Evolutionary conservation across 1,140 invertebrate genomes (phyloP).

Genomic region (Drosophila kohkoa): DNA sequence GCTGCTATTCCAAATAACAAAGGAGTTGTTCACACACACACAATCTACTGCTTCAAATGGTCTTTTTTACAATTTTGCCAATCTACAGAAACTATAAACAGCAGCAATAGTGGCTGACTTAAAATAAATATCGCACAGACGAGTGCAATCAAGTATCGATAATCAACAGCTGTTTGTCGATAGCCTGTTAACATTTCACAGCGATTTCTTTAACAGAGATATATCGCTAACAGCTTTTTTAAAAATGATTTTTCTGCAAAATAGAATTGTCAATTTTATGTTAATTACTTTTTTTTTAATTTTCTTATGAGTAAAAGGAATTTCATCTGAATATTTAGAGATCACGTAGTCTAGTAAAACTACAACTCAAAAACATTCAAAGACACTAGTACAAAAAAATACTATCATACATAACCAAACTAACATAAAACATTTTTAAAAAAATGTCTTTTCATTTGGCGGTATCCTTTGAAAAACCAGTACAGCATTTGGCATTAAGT

Average conservation of each 20-base stretch:
- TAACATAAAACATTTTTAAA: background rate
- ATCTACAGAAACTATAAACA: conserved; percentile 43
- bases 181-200: background rate
- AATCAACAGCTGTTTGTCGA: conserved; percentile 20
- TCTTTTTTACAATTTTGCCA: conserved; percentile 20
- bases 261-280: background rate
- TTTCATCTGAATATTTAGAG: background rate
- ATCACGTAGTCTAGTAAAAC: background rate
- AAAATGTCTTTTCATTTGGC: conserved; percentile 85
- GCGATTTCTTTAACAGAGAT: conserved; percentile 3
- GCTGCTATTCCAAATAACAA: background rate
- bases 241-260: background rate
- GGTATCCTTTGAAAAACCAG: conserved; percentile 88
- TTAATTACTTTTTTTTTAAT: background rate
- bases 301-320: background rate
- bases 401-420: background rate
- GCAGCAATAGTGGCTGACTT: conserved; percentile 24
- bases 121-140: conserved; percentile 29
- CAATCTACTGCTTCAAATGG: background rate
- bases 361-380: background rate
- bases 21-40: conserved; percentile 3
- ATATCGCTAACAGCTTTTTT: background rate
- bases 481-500: conserved; percentile 88
- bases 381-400: background rate
- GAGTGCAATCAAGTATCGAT: conserved; percentile 27